Conservation (phyloP, 2,797 vertebrate species). For the Kryptopterus vitreolus region DNA sequence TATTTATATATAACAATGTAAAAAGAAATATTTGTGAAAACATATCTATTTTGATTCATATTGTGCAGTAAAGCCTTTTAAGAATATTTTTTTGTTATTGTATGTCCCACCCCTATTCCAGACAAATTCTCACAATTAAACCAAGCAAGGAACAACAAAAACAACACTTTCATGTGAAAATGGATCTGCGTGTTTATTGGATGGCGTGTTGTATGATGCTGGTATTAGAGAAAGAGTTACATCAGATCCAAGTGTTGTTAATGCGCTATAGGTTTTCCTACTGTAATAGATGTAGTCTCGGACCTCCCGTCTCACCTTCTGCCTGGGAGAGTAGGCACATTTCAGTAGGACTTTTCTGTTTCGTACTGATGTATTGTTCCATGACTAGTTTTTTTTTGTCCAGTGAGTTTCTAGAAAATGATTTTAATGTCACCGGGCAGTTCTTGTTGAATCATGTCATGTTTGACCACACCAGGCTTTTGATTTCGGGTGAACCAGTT, state of each 20-base stretch:
- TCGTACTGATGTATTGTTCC: background rate
- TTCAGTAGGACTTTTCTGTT: background rate
- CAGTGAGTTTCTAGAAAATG: background rate
- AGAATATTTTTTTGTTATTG: background rate
- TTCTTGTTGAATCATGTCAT: slow-evolving; percentile 1
- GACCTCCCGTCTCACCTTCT: background rate
- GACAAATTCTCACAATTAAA: background rate
- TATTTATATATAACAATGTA: background rate
- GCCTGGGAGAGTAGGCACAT: background rate
- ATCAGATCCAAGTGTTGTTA: background rate
- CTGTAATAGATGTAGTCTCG: background rate
- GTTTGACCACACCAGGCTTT: background rate
- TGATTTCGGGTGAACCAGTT: slow-evolving; percentile 8
- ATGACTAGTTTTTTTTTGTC: background rate
- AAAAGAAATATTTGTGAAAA: background rate
- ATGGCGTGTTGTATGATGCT: background rate
- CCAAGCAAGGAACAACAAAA: background rate
- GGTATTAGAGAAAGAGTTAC: background rate
- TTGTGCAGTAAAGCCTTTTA: background rate
- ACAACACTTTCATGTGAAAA: background rate
- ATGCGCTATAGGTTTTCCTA: background rate
- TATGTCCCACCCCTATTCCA: background rate
- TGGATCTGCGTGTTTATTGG: background rate
- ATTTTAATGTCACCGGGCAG: background rate
- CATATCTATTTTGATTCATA: background rate